A percentile compares a stretch with the other conserved stretches of the same genome.
phyloP scores from a whole-genome alignment of 2,797 vertebrate species.

The Muscicapa comitata region DNA sequence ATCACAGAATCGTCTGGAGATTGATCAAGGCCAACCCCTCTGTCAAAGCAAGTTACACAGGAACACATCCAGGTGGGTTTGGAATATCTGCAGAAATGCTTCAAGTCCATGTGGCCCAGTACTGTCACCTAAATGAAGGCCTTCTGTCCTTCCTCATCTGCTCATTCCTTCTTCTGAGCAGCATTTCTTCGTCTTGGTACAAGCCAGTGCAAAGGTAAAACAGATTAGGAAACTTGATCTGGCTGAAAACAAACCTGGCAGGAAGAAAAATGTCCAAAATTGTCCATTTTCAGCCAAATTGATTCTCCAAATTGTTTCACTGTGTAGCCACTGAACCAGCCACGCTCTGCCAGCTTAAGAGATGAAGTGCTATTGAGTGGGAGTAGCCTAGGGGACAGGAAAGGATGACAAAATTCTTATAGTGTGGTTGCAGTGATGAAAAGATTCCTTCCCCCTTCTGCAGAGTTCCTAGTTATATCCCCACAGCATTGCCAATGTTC shows the following conservation, averaged over 20 bases:
- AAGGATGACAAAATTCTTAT: background rate
- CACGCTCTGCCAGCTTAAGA: background rate
- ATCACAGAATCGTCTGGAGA: background rate
- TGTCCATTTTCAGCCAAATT: background rate
- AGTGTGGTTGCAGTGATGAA: background rate
- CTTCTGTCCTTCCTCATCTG: background rate
- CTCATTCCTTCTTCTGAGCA: background rate
- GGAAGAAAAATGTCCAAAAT: background rate
- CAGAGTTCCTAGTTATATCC: background rate
- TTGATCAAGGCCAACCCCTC: background rate
- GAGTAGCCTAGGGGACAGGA: background rate
- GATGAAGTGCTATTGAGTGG: background rate
- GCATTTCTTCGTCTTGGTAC: background rate
- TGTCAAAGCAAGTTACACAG: background rate
- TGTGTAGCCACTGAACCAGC: background rate
- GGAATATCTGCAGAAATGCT: background rate
- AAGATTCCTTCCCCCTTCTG: background rate
- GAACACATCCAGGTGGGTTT: background rate
- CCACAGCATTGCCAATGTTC: background rate
- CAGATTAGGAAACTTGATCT: background rate
- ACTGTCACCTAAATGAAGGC: background rate
- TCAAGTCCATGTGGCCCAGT: background rate
- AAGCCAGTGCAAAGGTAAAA: background rate
- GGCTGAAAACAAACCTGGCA: background rate
- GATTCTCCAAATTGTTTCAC: background rate